phyloP scores from a whole-genome alignment of 2,797 vertebrate species.

The Sebastes matsubarae region DNA sequence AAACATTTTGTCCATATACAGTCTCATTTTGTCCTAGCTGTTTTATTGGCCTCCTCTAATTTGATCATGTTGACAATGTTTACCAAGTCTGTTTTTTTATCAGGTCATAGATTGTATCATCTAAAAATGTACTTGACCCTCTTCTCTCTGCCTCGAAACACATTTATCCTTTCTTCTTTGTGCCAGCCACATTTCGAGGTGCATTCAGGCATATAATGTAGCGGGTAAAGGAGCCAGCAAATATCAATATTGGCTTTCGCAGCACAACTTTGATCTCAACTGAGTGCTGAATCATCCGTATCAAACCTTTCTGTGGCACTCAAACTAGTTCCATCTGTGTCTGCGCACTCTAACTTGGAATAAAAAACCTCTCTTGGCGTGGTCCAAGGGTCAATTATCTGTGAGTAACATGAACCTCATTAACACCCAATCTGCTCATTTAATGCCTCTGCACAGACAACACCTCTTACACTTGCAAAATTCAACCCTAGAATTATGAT shows the following conservation, averaged over 20 bases:
- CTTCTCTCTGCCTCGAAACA: slow-evolving; percentile 8
- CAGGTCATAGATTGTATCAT: slow-evolving; percentile 11
- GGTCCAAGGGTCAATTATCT: slow-evolving; percentile 51
- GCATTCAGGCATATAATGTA: slow-evolving; percentile 47
- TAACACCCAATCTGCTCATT: slow-evolving; percentile 50
- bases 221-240: slow-evolving; percentile 45
- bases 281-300: slow-evolving; percentile 36
- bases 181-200: slow-evolving; percentile 37
- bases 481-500: slow-evolving; percentile 33
- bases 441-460: slow-evolving; percentile 32
- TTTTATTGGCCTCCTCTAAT: slow-evolving; percentile 28
- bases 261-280: slow-evolving; percentile 63
- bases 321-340: slow-evolving; percentile 64
- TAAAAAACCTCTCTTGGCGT: not conserved
- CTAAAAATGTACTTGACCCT: slow-evolving; percentile 16
- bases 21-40: slow-evolving; percentile 1
- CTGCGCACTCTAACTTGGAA: not conserved
- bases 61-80: slow-evolving; percentile 30
- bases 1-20: slow-evolving; percentile 57
- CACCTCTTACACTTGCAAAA: slow-evolving; percentile 17
- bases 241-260: slow-evolving; percentile 55
- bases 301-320: slow-evolving; percentile 43
- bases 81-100: not conserved
- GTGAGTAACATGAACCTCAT: slow-evolving; percentile 57
- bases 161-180: slow-evolving; percentile 15